Base-by-base conservation (phyloP, 2,113 vertebrate species). In the Poeciliopsis retropinna region DNA sequence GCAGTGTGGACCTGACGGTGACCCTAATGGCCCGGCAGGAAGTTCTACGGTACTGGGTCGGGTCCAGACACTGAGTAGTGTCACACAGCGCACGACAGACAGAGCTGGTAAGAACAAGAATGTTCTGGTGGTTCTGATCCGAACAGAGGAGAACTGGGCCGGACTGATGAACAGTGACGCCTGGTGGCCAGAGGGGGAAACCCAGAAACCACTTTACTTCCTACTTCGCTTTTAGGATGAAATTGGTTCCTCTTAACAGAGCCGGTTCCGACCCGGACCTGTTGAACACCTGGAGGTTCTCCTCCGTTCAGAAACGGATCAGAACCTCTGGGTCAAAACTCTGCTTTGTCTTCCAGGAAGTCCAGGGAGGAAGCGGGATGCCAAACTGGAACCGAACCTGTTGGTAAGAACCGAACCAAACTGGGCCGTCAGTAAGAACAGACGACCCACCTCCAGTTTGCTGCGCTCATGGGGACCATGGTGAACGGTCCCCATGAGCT, bases 401-500 rank as follows among this genome's bases (percentile, higher is more conserved):
- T 28, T 25, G 19, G 85, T 87, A 60, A 87, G 83, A 29, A 19
- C 6, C 22, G 19, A 25, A 34, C 32, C 32, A 1, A 32, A 32
- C 32, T 7, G 32, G 32, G 6, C 32, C 7, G 32, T 31, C 8
- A 8, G 32, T 34, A 34, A 8, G 32, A 8, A 32, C 32, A 32
- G 32, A 0, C 1, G 5, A 32, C 32, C 32, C 32, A 32, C 6
- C 34, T 37, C 34, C 9, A 2, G 34, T 10, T 37, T 2, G 34
- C 10, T 62, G 0, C 2, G 41, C 61, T 74, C 51, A 95, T 10
- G 89, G 70, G 91, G 14, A 95, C 96, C 0, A 95, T 95, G 64
- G 29, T 92, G 66, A 95, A 95, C 12, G 89, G 89, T 30, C 96
- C 93, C 30, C 71, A 60, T 0, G 92, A 94, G 19, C 90, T 80